Evolutionary conservation across 2,113 vertebrate genomes (phyloP), one percentile per base, ranked within the genome.

Genomic region (Penelope pileata): DNA sequence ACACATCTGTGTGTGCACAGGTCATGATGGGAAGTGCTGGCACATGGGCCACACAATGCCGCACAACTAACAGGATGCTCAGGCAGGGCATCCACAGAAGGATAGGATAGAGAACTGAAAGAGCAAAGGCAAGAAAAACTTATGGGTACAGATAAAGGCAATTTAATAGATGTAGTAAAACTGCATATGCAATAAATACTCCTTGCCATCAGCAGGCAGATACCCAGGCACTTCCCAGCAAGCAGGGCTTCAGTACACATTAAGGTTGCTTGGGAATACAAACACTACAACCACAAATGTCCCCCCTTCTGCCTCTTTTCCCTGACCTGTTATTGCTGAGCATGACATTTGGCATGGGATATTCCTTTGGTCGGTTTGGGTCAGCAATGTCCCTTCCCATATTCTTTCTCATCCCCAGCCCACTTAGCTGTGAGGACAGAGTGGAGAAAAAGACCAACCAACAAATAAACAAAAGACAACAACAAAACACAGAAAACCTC

Each of bases 181-280:
- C 4, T 90, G 21, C 5, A 58, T 63, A 36, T 43, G 43, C 8
- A 19, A 27, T 53, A 74, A 51, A 5, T 13, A 2, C 5, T 16
- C 30, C 22, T 85, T 85, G 56, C 17, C 45, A 51, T 38, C 1
- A 2, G 9, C 45, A 45, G 42, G 26, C 2, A 16, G 18, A 29
- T 73, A 15, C 45, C 27, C 53, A 43, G 16, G 15, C 6, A 5
- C 19, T 22, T 76, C 13, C 58, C 51, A 53, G 4, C 16, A 40
- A 17, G 4, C 7, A n/a, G 10, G 40, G 8, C 12, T 26, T 67
- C 26, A 16, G 30, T 6, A 12, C 6, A 4, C 6, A 0, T 1
- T 16, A 9, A 17, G 10, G 2, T 18, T 76, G 38, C 17, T 76
- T 42, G 30, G 24, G 36, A 84, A 53, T 30, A 27, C 13, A 81